Evolutionary conservation across 2,113 vertebrate genomes (phyloP).

Genomic region (Neodon shergylaensis): DNA sequence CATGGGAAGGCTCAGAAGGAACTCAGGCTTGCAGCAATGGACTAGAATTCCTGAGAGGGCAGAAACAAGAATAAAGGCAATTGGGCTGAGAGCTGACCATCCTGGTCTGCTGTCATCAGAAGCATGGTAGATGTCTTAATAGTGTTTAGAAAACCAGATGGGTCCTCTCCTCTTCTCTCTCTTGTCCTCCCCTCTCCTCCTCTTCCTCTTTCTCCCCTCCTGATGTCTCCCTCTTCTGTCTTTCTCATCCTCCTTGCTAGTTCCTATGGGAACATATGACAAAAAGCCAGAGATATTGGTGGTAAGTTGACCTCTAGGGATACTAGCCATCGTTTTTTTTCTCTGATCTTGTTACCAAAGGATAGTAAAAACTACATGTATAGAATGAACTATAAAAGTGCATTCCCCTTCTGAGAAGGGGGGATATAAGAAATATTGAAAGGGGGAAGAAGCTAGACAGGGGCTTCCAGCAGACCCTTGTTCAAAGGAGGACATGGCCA

Average conservation of each 20-base stretch:
- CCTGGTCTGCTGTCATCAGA: not conserved
- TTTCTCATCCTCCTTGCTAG: not conserved
- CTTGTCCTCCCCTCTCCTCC: not conserved
- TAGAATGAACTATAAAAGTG: not conserved
- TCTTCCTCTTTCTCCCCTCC: too few species aligned
- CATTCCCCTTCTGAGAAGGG: not conserved
- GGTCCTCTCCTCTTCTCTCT: not conserved
- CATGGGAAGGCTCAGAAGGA: not conserved
- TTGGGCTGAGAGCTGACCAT: not conserved
- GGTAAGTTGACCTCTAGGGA: not conserved
- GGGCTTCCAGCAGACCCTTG: not conserved
- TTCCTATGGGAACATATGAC: not conserved
- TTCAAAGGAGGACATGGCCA: not conserved
- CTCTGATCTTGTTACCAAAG: not conserved
- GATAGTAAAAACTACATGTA: not conserved
- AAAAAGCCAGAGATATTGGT: not conserved
- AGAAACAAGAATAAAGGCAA: not conserved
- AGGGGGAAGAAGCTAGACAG: not conserved
- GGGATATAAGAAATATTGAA: not conserved
- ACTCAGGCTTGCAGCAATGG: not conserved
- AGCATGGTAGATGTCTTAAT: not conserved
- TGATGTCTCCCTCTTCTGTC: accelerated
- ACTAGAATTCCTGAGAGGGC: not conserved
- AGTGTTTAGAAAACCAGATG: constrained; percentile 36
- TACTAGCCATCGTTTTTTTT: not conserved